phyloP scores from a whole-genome alignment of 2,797 vertebrate genomes.

The Spinibarbus caldwelli region DNA sequence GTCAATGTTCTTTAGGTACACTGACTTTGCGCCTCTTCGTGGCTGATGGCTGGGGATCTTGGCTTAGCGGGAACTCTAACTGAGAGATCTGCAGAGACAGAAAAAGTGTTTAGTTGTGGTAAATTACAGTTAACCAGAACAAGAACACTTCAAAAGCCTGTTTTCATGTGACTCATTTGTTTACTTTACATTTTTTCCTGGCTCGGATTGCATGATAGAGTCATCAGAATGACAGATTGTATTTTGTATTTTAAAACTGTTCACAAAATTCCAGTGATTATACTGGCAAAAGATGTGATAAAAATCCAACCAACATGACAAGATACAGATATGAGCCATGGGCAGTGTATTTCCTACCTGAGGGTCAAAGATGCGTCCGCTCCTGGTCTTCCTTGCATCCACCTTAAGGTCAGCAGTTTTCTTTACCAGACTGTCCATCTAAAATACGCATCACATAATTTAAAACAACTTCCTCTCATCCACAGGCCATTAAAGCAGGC shows the following conservation, averaged over 20 bases:
- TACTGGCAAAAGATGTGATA: not conserved
- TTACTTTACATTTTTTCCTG: not conserved
- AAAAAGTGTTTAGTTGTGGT: slow-evolving; percentile 1
- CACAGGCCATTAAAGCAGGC: not conserved
- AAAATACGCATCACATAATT: slow-evolving; percentile 33
- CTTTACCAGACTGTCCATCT: slow-evolving; percentile 74
- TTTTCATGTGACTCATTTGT: slow-evolving; percentile 5
- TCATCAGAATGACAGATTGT: not conserved
- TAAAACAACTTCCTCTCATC: slow-evolving; percentile 19
- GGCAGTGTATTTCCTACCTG: slow-evolving; percentile 62
- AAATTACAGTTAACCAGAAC: not conserved
- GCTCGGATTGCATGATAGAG: not conserved
- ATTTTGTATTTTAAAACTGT: not conserved
- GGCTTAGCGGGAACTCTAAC: slow-evolving; percentile 80
- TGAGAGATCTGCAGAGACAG: slow-evolving; percentile 76
- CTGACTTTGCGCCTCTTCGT: slow-evolving; percentile 86
- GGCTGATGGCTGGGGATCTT: slow-evolving; percentile 72
- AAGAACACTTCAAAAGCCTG: not conserved
- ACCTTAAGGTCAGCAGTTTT: slow-evolving; percentile 76
- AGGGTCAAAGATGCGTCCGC: slow-evolving; percentile 76
- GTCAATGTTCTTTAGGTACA: slow-evolving; percentile 81
- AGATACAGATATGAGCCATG: not conserved
- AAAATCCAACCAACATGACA: not conserved
- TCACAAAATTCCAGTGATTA: not conserved
- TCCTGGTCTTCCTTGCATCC: slow-evolving; percentile 83